phyloP scores from a whole-genome alignment of 2,797 vertebrate species.

The Pseudotriccus pelzelni region DNA sequence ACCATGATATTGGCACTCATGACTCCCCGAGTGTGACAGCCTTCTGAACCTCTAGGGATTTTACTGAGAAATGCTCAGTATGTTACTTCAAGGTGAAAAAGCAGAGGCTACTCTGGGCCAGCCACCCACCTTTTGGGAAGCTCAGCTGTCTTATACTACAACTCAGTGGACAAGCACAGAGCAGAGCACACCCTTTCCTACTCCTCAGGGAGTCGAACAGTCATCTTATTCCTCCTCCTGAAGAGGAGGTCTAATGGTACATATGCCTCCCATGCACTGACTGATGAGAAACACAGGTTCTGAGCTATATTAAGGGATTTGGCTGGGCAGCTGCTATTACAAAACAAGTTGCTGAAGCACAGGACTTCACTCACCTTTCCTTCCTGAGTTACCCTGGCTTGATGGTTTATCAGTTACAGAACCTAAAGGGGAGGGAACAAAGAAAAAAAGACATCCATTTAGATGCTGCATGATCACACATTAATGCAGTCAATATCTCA shows the following conservation, averaged over 20 bases:
- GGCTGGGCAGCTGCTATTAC: not conserved
- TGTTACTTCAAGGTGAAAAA: not conserved
- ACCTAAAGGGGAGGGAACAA: constrained; percentile 76
- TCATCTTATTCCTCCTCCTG: not conserved
- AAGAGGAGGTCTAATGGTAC: not conserved
- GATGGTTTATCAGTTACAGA: constrained; percentile 95
- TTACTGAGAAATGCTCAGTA: not conserved
- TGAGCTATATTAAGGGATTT: not conserved
- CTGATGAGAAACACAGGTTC: not conserved
- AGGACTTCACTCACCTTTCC: constrained; percentile 94
- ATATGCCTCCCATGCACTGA: fast-evolving
- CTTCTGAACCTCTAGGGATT: not conserved
- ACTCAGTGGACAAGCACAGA: not conserved
- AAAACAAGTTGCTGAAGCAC: constrained; percentile 51
- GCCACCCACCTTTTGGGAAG: not conserved
- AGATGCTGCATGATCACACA: not conserved
- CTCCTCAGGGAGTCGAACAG: not conserved
- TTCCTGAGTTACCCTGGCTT: constrained; percentile 90
- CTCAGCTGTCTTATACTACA: not conserved
- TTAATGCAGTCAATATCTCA: not conserved
- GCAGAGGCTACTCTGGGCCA: not conserved
- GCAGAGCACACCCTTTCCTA: not conserved
- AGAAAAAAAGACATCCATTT: not conserved
- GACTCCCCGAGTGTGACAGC: not conserved
- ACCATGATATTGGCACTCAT: not conserved